phyloP scores from a whole-genome alignment of 2,888 invertebrate species.

The Sminthurides aquaticus region DNA sequence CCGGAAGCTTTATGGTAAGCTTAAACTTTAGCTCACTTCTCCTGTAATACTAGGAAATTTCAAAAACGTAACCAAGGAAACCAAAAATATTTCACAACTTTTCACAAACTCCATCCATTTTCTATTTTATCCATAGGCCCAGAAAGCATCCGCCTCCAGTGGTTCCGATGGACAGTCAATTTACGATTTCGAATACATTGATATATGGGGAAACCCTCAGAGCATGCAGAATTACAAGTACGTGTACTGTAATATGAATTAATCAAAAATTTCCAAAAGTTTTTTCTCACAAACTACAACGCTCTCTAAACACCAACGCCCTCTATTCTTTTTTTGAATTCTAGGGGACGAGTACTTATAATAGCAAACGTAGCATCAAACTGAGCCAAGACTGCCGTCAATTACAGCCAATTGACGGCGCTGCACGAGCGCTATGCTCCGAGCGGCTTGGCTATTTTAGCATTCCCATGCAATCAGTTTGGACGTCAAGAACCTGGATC shows the following conservation, averaged over 20 bases:
- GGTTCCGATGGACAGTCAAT: constrained; percentile 28
- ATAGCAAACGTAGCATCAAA: constrained; percentile 80
- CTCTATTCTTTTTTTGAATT: constrained; percentile 2
- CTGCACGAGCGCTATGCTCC: constrained; percentile 35
- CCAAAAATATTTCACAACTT: no score
- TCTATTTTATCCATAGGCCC: background rate
- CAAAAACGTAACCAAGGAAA: no score
- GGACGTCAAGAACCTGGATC: constrained; percentile 59
- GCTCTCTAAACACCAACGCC: no score
- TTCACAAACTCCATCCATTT: background rate
- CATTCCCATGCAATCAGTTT: constrained; percentile 39
- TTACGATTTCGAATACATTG: constrained; percentile 36
- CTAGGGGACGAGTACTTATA: constrained; percentile 60
- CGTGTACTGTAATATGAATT: constrained; percentile 5
- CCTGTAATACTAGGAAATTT: no score
- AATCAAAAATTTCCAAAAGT: background rate
- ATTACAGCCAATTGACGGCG: constrained; percentile 36
- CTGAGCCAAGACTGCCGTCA: constrained; percentile 35
- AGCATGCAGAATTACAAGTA: constrained; percentile 37
- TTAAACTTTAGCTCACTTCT: no score
- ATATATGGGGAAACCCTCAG: constrained; percentile 37
- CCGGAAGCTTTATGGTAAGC: background rate
- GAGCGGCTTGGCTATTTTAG: constrained; percentile 34
- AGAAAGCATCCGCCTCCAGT: background rate
- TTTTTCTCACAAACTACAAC: background rate